Evolutionary conservation across 2,797 vertebrate genomes (phyloP).

Genomic region (Prionace glauca): DNA sequence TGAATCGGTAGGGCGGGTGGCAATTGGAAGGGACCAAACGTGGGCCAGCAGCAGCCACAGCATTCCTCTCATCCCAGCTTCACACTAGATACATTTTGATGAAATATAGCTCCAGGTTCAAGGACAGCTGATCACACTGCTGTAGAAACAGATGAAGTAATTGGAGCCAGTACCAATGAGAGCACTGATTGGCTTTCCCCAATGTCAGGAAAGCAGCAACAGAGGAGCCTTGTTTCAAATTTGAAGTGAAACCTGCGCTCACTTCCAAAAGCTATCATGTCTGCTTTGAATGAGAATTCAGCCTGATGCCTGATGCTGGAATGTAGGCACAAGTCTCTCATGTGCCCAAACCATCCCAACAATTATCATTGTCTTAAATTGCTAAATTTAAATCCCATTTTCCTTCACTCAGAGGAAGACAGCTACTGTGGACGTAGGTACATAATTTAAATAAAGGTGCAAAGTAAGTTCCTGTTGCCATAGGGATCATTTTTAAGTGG

Average conservation of each 20-base stretch:
- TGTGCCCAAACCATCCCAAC: not conserved
- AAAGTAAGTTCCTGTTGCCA: not conserved
- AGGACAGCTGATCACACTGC: not conserved
- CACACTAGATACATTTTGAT: no score
- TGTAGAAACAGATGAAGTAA: not conserved
- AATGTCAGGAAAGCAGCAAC: not conserved
- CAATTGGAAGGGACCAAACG: not conserved
- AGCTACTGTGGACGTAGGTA: not conserved
- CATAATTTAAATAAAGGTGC: not conserved
- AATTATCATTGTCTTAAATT: not conserved
- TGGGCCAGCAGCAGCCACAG: not conserved
- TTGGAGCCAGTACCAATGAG: not conserved
- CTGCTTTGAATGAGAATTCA: not conserved
- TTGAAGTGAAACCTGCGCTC: not conserved
- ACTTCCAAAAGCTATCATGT: not conserved
- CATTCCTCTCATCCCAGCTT: not conserved
- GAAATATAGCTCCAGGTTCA: not conserved
- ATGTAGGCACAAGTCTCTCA: no score
- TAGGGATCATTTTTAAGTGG: not conserved
- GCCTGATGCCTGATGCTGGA: no score
- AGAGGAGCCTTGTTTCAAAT: not conserved
- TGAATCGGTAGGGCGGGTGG: not conserved
- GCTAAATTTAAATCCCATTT: not conserved
- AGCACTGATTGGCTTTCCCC: not conserved
- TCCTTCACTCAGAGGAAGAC: not conserved